Percentiles rank a stretch among this genome's conserved stretches.
Evolutionary conservation across 37 sponge, comb jelly and placozoan genomes (phyloP).

Genomic region (Aplysina aerophoba): DNA sequence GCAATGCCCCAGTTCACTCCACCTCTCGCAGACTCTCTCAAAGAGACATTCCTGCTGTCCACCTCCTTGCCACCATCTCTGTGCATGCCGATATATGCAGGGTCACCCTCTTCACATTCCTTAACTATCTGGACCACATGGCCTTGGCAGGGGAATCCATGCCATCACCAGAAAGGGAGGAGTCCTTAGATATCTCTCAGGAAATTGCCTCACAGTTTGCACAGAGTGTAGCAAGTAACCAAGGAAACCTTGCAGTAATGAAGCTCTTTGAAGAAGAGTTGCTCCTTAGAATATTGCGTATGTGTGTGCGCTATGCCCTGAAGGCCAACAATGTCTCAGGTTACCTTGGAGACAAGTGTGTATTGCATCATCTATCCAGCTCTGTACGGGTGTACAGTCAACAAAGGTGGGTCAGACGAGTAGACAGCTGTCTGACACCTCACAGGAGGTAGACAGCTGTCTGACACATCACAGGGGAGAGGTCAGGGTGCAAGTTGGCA

Average conservation of each 20-base stretch:
- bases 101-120: background rate
- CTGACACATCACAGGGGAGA: no score
- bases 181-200: background rate
- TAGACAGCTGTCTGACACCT: background rate
- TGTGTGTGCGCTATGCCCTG: no score
- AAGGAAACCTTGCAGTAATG: background rate
- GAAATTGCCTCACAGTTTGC: slow-evolving; percentile 4
- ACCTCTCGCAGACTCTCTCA: background rate
- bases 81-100: background rate
- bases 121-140: background rate
- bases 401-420: no score
- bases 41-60: background rate
- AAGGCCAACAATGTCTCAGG: background rate
- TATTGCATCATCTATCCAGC: no score
- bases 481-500: no score
- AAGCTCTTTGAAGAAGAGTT: background rate
- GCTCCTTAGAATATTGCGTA: no score
- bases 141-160: background rate
- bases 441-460: no score
- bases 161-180: slow-evolving; percentile 1
- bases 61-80: background rate
- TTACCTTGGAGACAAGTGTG: background rate
- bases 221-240: background rate
- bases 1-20: no score
- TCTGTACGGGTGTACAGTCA: no score